Evolutionary conservation across 2,797 vertebrate genomes (phyloP), one percentile per base, ranked within the genome.

Genomic region (Gouania willdenowi): DNA sequence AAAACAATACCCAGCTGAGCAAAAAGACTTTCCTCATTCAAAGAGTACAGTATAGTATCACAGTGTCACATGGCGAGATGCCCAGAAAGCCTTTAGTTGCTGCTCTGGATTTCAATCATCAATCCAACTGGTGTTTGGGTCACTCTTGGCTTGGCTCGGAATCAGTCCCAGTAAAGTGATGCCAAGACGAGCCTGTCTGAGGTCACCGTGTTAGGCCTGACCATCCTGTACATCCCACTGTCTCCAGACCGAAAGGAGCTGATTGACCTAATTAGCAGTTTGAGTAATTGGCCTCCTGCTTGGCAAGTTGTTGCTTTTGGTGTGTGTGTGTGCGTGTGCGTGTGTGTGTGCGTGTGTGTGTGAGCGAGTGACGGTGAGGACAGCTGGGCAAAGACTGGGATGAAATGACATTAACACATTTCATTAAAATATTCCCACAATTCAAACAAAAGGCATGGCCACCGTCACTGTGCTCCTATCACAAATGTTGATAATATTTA

Each of bases 211-310:
- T 79, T 81, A 73, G 66, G 33, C 42, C 44, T 24, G 57, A 77
- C 71, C 70, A 64, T 83, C 77, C 81, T 76, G 70, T 70, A 61
- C 58, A 51, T 53, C 23, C 47, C 43, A 63, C 51, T 40, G 46
- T 50, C 62, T 38, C 45, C 40, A 34, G 61, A 56, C 67, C 67
- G 30, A 26, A 66, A 74, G 69, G 59, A 81, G 53, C 58, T 16
- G 58, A 71, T 64, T 85, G 81, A 85, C 83, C 86, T 73, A 85
- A 87, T 87, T 87, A 85, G 74, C 65, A 19, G 33, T 60, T 67
- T 83, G 81, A 83, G 75, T 83, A 79, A 85, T 83, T 71, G 52
- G 54, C 48, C 41, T 46, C 17, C 59, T 46, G 45, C 61, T 60
- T 65, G 63, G 58, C 52, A 46, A 58, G 35, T 41, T 53, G 59